These are phyloP conservation scores for Saimiri boliviensis DNA, from an alignment of 2,113 vertebrate species.

Conservation along the genomic window DNA sequence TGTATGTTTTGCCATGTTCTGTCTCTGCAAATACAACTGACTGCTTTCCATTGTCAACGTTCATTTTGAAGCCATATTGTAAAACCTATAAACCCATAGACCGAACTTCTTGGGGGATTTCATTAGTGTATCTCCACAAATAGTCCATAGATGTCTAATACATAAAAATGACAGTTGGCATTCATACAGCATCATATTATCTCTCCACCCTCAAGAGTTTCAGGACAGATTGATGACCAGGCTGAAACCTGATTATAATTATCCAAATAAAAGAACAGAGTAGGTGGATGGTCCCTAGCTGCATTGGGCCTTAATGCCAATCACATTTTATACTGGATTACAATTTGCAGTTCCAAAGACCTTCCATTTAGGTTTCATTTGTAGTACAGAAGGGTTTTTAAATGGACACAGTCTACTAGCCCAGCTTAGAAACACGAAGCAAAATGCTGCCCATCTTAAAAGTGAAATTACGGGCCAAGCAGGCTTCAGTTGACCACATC, in stretches of 20 bases:
- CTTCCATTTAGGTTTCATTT: slow-evolving; percentile 44
- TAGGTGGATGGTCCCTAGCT: slow-evolving; percentile 67
- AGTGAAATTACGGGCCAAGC: background rate
- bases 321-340: slow-evolving; percentile 49
- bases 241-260: slow-evolving; percentile 78
- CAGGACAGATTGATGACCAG: slow-evolving; percentile 76
- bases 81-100: slow-evolving; percentile 52
- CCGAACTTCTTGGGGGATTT: slow-evolving; percentile 67
- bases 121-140: slow-evolving; percentile 70
- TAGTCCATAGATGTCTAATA: slow-evolving; percentile 73
- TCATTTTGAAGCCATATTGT: slow-evolving; percentile 51
- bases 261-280: slow-evolving; percentile 80
- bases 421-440: slow-evolving; percentile 50
- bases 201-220: slow-evolving; percentile 70
- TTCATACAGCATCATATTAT: slow-evolving; percentile 66
- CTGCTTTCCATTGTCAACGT: background rate
- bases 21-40: slow-evolving; percentile 56
- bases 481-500: background rate
- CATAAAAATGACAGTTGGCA: slow-evolving; percentile 76
- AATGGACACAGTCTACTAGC: slow-evolving; percentile 1
- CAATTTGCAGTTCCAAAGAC: slow-evolving; percentile 36
- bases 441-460: slow-evolving; percentile 27
- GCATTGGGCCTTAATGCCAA: slow-evolving; percentile 49
- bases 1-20: slow-evolving; percentile 35
- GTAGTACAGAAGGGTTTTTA: slow-evolving; percentile 47